A percentile compares a stretch with the other conserved stretches of the same genome.
Evolutionary conservation across 2,888 invertebrate species (phyloP).

Genomic region (Stenchaetothrips biformis): DNA sequence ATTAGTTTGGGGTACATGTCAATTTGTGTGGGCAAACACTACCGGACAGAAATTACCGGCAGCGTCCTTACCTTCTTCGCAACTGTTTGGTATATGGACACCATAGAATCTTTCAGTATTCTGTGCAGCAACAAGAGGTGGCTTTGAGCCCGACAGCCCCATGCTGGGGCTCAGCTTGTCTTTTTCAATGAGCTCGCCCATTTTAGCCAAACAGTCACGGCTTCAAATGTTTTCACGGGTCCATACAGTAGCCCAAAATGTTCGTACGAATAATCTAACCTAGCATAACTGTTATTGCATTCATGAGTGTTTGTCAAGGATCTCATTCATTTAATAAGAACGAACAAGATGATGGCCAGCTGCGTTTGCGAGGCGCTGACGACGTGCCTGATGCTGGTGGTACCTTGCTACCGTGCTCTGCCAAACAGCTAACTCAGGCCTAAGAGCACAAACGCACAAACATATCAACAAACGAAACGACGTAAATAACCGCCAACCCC

Average conservation of each 20-base stretch:
- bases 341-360: neutral
- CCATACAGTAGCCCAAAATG: neutral
- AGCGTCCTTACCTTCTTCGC: neutral
- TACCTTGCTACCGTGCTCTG: neutral
- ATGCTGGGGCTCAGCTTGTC: neutral
- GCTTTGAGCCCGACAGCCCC: neutral
- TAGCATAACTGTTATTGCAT: neutral
- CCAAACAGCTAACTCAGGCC: constrained; percentile 13
- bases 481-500: constrained; percentile 11
- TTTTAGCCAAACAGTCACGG: neutral
- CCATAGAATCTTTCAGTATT: constrained; percentile 12
- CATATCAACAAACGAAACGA: constrained; percentile 12
- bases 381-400: neutral
- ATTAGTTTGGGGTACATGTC: neutral
- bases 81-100: neutral
- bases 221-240: neutral
- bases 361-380: neutral
- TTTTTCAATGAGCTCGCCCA: neutral
- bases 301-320: neutral
- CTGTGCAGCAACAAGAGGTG: neutral
- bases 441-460: neutral
- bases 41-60: neutral
- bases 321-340: neutral
- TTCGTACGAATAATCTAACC: neutral
- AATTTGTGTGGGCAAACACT: neutral